Evolutionary conservation across 2,797 vertebrate species (phyloP).

Genomic region (Cryptoprocta ferox): DNA sequence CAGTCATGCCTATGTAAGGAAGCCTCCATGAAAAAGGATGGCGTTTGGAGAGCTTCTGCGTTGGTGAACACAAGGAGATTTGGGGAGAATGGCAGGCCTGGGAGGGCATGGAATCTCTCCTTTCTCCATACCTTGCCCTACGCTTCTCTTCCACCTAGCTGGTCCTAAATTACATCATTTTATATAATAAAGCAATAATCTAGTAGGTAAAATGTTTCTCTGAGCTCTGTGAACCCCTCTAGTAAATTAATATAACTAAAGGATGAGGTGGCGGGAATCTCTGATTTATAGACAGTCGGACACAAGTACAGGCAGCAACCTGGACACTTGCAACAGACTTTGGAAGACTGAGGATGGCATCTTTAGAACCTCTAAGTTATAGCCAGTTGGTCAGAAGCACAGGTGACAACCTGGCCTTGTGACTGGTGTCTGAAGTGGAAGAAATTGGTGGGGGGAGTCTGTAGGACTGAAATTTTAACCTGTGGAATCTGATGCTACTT

Average conservation of each 20-base stretch:
- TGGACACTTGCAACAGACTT: background rate
- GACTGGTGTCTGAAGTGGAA: background rate
- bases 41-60: background rate
- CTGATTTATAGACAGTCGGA: background rate
- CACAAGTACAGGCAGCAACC: background rate
- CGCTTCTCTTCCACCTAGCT: background rate
- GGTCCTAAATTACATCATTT: background rate
- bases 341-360: background rate
- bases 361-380: background rate
- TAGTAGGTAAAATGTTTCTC: background rate
- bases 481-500: background rate
- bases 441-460: background rate
- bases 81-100: background rate
- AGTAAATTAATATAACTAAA: background rate
- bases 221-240: background rate
- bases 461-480: background rate
- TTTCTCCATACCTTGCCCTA: background rate
- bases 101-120: background rate
- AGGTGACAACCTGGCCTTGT: background rate
- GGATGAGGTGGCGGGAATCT: background rate
- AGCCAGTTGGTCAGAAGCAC: background rate
- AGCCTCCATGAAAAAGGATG: background rate
- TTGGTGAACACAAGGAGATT: background rate
- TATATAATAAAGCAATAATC: background rate
- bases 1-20: background rate